phyloP scores from a whole-genome alignment of 2,797 vertebrate species.

The Petrocephalus sullivani region DNA sequence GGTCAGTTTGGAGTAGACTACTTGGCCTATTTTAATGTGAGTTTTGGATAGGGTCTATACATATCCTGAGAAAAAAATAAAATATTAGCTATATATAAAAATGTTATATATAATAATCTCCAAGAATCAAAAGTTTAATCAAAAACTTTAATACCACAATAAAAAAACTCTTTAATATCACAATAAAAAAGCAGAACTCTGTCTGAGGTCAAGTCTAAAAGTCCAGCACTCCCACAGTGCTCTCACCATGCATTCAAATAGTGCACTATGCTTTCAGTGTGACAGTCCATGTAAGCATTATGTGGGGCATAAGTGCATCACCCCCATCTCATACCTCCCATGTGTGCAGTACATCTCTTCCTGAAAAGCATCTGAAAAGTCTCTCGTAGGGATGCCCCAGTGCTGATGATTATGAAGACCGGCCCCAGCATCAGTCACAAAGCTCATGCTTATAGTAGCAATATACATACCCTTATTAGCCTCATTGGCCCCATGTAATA shows the following conservation, averaged over 20 bases:
- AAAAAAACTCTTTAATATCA: no score
- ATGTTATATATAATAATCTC: no score
- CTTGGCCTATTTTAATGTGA: not conserved
- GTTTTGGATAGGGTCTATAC: not conserved
- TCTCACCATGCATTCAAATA: not conserved
- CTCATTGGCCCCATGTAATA: not conserved
- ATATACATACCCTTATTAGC: not conserved
- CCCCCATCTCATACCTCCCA: not conserved
- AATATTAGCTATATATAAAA: not conserved
- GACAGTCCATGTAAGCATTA: no score
- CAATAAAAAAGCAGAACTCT: not conserved
- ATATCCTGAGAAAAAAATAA: not conserved
- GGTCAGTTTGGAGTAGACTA: not conserved
- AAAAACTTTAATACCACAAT: no score
- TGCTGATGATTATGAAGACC: not conserved
- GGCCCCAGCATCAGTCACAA: not conserved
- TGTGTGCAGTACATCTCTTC: not conserved
- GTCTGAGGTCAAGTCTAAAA: not conserved
- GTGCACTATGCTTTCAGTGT: not conserved
- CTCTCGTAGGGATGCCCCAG: not conserved
- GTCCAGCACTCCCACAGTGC: not conserved
- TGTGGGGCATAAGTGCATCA: not conserved
- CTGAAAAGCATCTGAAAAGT: not conserved
- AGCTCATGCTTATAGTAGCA: not conserved
- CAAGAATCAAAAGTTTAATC: no score